Percentiles rank a stretch among this genome's conserved stretches.
Conservation (phyloP, 2,113 vertebrate species). For the Platycercus adscitus region DNA sequence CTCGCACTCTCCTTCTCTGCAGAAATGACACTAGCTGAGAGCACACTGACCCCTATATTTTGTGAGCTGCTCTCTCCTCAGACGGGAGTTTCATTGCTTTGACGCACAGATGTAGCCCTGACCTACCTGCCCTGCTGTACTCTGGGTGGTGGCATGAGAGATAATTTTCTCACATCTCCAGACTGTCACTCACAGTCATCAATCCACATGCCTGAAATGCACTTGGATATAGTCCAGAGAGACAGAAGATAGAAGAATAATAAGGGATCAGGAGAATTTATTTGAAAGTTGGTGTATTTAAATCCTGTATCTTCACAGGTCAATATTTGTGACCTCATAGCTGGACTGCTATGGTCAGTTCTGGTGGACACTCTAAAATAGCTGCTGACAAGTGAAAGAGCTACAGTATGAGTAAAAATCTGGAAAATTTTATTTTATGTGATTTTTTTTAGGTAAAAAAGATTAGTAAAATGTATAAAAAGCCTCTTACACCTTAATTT, state of each 20-base stretch:
- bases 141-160: not conserved
- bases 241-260: not conserved
- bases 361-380: not conserved
- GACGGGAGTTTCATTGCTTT: not conserved
- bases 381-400: not conserved
- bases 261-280: not conserved
- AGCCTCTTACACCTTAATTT: fast-evolving
- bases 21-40: not conserved
- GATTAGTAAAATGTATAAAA: not conserved
- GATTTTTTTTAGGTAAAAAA: not conserved
- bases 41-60: not conserved
- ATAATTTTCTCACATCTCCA: not conserved
- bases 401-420: not conserved
- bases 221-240: not conserved
- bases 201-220: not conserved
- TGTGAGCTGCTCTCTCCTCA: not conserved
- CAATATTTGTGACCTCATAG: not conserved
- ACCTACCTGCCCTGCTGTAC: not conserved
- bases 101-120: not conserved
- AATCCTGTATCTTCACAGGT: not conserved
- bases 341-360: not conserved
- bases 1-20: not conserved
- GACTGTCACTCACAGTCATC: not conserved
- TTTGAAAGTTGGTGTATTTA: not conserved
- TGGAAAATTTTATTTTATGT: not conserved